Conservation (phyloP, 2,113 vertebrate genomes). For the Prochilodus magdalenae region DNA sequence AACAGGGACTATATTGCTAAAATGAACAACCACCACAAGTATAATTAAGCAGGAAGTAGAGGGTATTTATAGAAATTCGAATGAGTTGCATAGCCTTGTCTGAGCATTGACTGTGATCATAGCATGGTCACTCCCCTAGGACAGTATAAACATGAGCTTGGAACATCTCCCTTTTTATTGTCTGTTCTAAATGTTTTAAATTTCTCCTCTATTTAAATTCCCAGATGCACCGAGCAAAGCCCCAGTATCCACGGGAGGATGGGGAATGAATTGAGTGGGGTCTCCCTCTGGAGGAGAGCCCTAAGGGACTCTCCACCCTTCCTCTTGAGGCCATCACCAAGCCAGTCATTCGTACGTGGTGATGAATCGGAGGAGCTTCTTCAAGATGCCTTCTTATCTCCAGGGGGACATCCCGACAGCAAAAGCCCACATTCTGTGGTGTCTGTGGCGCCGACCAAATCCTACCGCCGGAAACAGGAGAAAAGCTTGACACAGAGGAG, state of each 20-base stretch:
- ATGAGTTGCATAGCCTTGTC: no score
- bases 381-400: constrained; percentile 92
- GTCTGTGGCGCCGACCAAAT: constrained; percentile 91
- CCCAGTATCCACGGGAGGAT: constrained; percentile 86
- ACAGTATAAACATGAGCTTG: neutral
- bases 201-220: neutral
- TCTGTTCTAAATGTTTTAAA: neutral
- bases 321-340: constrained; percentile 95
- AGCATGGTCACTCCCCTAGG: neutral
- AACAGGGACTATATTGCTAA: no score
- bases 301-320: constrained; percentile 68
- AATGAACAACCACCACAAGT: no score
- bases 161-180: neutral
- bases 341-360: constrained; percentile 93
- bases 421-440: constrained; percentile 85
- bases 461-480: constrained; percentile 82
- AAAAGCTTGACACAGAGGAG: constrained; percentile 75
- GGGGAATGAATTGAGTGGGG: constrained; percentile 93
- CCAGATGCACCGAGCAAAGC: constrained; percentile 78
- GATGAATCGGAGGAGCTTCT: constrained; percentile 97
- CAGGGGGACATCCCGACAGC: constrained; percentile 79
- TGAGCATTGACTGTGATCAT: no score
- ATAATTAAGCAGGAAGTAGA: no score
- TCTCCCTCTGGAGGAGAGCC: constrained; percentile 78
- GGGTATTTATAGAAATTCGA: no score